Evolutionary conservation across 1,140 invertebrate genomes (phyloP), one percentile per base, ranked within the genome.

Genomic region (Spodoptera litura): DNA sequence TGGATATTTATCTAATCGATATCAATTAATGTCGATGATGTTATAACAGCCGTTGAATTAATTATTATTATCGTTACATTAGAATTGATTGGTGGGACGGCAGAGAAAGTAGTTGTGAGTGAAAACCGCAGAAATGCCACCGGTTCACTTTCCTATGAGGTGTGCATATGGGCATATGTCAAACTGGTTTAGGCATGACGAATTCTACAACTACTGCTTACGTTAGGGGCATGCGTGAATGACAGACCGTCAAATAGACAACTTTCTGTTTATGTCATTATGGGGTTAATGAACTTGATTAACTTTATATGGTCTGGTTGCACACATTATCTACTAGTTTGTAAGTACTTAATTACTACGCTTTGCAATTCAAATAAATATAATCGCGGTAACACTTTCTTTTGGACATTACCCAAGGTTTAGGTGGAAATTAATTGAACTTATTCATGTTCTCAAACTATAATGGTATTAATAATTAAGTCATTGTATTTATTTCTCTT

Each of bases 51-150:
- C 62, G 52, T 64, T 55, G 35, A 20, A 56, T 66, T 66, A 76
- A 76, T 76, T 66, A 55, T n/a, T 66, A 55, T n/a, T 35, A 66
- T 53, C 31, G 38, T 52, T 52, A 52, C 2, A 27, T 56, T 56
- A 20, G 55, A 25, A 11, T 61, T 52, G 38, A 12, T 56, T 59
- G 78, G 55, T 59, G 59, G 8, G 44, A 4, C 49, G 15, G 68
- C 62, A 85, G 89, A 85, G 90, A 90, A 91, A 89, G 90, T 81
- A 20, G 58, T 53, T 81, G 81, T 83, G 62, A 89, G 88, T 85
- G 89, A 91, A 89, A 88, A 82, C 83, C 53, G 80, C 83, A 89
- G 89, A 89, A 92, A 91, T 90, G 88, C 79, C 74, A 82, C 85
- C 83, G 70, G 82, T 80, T 86, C 77, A 85, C 89, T 93, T 91